Evolutionary conservation across 2,113 vertebrate genomes (phyloP), one percentile per base, ranked within the genome.

Genomic region (Oxygymnocypris stewartii): DNA sequence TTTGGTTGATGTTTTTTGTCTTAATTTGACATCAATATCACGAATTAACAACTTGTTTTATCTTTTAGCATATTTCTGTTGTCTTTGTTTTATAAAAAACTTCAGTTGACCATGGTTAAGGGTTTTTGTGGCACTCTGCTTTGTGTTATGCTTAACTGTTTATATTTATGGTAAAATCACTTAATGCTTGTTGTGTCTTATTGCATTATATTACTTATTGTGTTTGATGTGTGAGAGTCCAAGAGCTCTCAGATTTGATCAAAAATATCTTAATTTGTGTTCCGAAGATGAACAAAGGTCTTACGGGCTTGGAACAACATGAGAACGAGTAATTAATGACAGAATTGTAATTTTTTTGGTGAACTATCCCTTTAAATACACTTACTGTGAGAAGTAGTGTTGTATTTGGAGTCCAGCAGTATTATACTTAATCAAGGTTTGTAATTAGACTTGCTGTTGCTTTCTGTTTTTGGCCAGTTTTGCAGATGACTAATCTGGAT

Each of bases 361-460:
- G 28, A 31, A 31, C 28, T 31, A 37, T 37, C 35, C 35, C 35
- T 37, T 44, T 25, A 11, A 78, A 20, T 5, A 54, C 49, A 4
- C 14, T 54, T 76, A 16, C n/a, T 28, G 14, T 6, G 13, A 76
- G 44, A 49, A 49, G 75, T 71, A 8, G 37, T 37, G 31, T 79
- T 79, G 13, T 40, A 57, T 37, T 10, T 57, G 23, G 54, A n/a
- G 57, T 79, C 31, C 76, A 79, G n/a, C 74, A 69, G 49, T 44
- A 28, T 65, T 76, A 37, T 6, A 12, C 84, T 79, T 49, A 57
- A 37, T 76, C 54, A 57, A 49, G 25, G 51, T 61, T 76, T 86
- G 69, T 88, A 84, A 90, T 79, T 69, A 83, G 63, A 35, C 20
- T 59, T 42, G 78, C 69, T 35, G 40, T 83, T 86, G 67, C 86